These are phyloP conservation scores for Nansenia antarctica DNA, from an alignment of 2,113 vertebrate species.

Conservation along the genomic window DNA sequence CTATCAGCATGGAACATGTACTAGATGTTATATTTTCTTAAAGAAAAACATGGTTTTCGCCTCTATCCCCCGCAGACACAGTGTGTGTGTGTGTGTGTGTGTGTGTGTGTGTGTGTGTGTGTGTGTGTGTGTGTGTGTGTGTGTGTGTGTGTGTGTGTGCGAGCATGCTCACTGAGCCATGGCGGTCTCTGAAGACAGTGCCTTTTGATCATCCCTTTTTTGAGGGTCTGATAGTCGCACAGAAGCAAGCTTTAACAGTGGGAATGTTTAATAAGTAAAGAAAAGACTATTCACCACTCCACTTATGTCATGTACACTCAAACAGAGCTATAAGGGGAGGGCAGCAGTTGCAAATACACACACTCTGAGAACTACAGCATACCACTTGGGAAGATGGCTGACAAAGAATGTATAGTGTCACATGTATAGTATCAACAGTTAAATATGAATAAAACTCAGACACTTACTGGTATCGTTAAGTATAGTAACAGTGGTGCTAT, in stretches of 20 bases:
- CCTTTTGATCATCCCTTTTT: slow-evolving; percentile 35
- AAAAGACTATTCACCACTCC: neutral
- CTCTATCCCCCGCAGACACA: slow-evolving; percentile 16
- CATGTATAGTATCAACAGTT: no score
- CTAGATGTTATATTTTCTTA: slow-evolving; percentile 27
- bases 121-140: slow-evolving; percentile 13
- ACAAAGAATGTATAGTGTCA: no score
- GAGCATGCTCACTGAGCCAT: neutral
- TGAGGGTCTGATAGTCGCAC: slow-evolving; percentile 18
- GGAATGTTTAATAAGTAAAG: neutral
- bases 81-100: neutral
- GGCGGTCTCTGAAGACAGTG: slow-evolving; percentile 4
- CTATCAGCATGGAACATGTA: slow-evolving; percentile 22
- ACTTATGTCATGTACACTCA: neutral
- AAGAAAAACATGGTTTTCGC: slow-evolving; percentile 23
- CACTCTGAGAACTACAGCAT: neutral
- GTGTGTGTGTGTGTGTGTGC: slow-evolving; percentile 6
- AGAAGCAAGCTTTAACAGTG: slow-evolving; percentile 28
- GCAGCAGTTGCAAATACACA: neutral
- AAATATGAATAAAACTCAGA: no score
- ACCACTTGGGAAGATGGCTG: neutral
- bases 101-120: slow-evolving; percentile 8
- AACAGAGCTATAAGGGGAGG: neutral
- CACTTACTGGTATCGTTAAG: no score
- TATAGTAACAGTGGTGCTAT: no score